Base-by-base conservation (phyloP, 2,113 vertebrate genomes). In the Larimichthys crocea region DNA sequence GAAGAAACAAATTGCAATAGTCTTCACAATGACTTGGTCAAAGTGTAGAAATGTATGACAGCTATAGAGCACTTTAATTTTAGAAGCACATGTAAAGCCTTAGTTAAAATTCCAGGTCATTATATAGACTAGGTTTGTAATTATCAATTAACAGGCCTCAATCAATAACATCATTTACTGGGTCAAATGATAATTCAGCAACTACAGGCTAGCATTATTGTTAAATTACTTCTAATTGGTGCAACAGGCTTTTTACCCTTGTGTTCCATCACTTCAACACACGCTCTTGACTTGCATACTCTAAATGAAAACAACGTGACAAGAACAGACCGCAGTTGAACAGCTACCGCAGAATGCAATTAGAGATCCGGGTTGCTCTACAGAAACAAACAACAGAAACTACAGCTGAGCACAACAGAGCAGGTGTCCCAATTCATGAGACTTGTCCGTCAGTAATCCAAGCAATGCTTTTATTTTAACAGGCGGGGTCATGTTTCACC, bases 141-240 rank as follows among this genome's bases (percentile, higher is more conserved):
- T 71, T 44, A 31, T 26, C 12, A 77, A 72, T 75, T n/a, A 61
- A 67, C 16, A 24, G 1, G 16, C 44, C 46, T 50, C 10, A 19
- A 26, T 63, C 22, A 49, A 50, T 29, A 50, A 35, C 40, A 64
- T 24, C 0, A 64, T 50, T 57, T 10, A 17, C 63, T 20, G 22
- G 12, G 59, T 56, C 24, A 55, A 52, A 75, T 66, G 26, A 9
- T 3, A 31, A 35, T 5, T 63, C 22, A 24, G n/a, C 70, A n/a
- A 80, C 46, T 62, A 40, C 24, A 48, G 71, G 17, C 20, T 50
- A 19, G 4, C 19, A 56, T 57, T 60, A 65, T 26, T 74, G 55
- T 48, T 66, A 24, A 50, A 76, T 82, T 20, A 55, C 12, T 26
- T 69, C 4, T 82, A 71, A 86, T 53, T 87, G 44, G 59, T 50